These are phyloP conservation scores for Neria commutata DNA, from an alignment of 2,888 invertebrate species.

Conservation along the genomic window DNA sequence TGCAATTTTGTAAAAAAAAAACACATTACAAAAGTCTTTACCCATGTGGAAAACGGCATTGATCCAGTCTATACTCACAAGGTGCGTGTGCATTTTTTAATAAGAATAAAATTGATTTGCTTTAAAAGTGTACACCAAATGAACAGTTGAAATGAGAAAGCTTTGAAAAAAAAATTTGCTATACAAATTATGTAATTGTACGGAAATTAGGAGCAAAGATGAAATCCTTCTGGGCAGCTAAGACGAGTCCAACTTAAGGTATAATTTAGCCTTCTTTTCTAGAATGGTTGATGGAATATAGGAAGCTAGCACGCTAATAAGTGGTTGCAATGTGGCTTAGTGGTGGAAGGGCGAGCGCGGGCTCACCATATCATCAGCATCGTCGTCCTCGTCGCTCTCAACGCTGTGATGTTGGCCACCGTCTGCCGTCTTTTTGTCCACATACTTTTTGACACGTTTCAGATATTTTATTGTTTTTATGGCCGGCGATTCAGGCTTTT, in stretches of 20 bases:
- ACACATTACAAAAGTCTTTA: conserved; percentile 55
- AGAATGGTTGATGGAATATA: too few relatives aligned
- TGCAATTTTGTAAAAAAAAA: background rate
- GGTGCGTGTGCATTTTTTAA: conserved; percentile 23
- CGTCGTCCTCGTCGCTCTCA: conserved; percentile 67
- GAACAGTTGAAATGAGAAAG: background rate
- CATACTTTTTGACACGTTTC: conserved; percentile 61
- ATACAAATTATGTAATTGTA: too few relatives aligned
- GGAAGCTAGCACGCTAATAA: too few relatives aligned
- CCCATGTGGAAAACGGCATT: conserved; percentile 76
- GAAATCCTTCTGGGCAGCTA: too few relatives aligned
- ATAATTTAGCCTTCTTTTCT: too few relatives aligned
- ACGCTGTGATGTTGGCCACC: conserved; percentile 46
- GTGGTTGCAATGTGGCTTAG: too few relatives aligned
- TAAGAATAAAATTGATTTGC: background rate
- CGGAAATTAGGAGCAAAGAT: too few relatives aligned
- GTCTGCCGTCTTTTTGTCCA: conserved; percentile 59
- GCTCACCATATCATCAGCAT: conserved; percentile 77
- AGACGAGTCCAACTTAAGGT: too few relatives aligned
- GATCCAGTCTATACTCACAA: conserved; percentile 68
- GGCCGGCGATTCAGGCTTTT: conserved; percentile 59
- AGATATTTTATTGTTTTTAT: conserved; percentile 61
- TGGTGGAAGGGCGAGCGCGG: background rate
- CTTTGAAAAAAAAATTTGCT: background rate
- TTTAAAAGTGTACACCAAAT: too few relatives aligned